Base-by-base conservation (phyloP, 2,113 vertebrate genomes). In the Varanus komodoensis region DNA sequence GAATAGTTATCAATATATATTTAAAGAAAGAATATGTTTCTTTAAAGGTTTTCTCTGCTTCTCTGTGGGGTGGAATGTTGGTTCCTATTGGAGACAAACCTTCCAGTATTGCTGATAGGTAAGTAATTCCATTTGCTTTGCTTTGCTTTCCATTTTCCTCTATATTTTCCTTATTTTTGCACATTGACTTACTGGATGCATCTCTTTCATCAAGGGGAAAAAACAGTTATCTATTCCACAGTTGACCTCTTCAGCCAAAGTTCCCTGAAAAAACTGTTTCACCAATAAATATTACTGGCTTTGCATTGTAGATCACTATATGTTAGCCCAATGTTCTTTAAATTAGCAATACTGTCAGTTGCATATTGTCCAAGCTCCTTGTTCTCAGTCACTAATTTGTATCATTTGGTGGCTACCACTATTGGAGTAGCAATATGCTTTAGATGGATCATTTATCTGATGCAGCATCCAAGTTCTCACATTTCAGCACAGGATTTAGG, bases 51-150 rank as follows among this genome's bases (percentile, higher is more conserved):
- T 82, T 99, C 23, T 99, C 98, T 12, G 96, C 98, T 0, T 99
- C 99, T 6, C 93, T 99, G 50, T 99, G 99, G 99, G 98, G 98
- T 0, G 99, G 99, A 32, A 97, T 98, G 97, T 94, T 99, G 82
- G 97, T 98, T 54, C 99, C 99, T 32, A 96, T 99, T 12, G 97
- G 98, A 89, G 97, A 97, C 85, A 98, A 97, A 17, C 96, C 97
- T 0, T 98, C 98, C 29, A 98, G 97, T 81, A 99, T 99, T 86
- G 99, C 99, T 48, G 99, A 99, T 87, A 98, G 98, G 99, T 98
- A 95, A 93, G 97, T 90, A 17, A 64, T 50, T 73, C 21, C 6
- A 7, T 92, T 54, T 79, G 25, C 14, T 15, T 12, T 68, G 61
- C 85, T 86, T 2, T 57, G 84, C 14, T 86, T 2, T 57, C 82